Evolutionary conservation across 2,888 invertebrate genomes (phyloP).

Genomic region (Taphrorychus bicolor): DNA sequence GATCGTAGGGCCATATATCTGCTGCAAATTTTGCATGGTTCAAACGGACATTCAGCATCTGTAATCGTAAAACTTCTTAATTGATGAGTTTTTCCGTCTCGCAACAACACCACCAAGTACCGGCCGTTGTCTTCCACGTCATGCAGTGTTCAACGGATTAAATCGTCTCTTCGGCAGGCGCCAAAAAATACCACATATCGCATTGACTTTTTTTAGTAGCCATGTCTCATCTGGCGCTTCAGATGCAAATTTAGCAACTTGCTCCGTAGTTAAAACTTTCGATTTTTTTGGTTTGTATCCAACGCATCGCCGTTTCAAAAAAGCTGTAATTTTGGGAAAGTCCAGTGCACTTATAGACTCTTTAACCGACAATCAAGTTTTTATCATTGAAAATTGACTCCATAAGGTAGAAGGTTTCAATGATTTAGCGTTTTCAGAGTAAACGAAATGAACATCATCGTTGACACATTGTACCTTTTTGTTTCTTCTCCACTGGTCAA

Average conservation of each 20-base stretch:
- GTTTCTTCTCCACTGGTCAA: no score
- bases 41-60: not conserved
- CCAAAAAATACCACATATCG: not conserved
- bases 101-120: constrained; percentile 1
- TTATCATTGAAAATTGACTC: no score
- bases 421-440: no score
- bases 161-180: constrained; percentile 2
- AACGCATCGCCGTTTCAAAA: constrained; percentile 4
- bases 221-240: not conserved
- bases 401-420: no score
- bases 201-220: not conserved
- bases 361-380: no score
- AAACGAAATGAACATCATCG: no score
- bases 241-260: no score
- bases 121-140: constrained; percentile 8
- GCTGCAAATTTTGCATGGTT: no score
- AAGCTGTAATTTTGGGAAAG: not conserved
- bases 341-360: no score
- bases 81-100: constrained; percentile 7
- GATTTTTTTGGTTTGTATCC: constrained; percentile 5
- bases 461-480: no score
- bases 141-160: not conserved
- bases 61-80: constrained; percentile 10
- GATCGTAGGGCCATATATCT: no score
- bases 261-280: constrained; percentile 1